Conservation (phyloP, 2,797 vertebrate genomes). For the Anguilla marmorata region DNA sequence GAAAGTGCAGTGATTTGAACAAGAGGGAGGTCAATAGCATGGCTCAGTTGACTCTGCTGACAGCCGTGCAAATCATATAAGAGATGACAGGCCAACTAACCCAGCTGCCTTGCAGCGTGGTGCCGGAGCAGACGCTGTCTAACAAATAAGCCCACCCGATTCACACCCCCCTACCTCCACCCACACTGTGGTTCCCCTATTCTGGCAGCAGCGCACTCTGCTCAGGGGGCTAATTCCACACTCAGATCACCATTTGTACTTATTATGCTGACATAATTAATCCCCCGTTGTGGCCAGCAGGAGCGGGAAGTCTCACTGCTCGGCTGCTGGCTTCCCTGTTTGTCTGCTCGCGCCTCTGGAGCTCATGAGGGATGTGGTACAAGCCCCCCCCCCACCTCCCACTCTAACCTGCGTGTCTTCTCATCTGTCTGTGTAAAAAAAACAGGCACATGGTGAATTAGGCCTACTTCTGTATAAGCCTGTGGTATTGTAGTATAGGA, state of each 20-base stretch:
- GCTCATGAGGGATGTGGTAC: background rate
- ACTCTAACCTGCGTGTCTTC: too few species aligned
- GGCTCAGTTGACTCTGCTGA: constrained; percentile 31
- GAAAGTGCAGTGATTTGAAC: constrained; percentile 42
- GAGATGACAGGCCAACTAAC: constrained; percentile 57
- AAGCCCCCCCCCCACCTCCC: background rate
- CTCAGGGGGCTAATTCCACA: constrained; percentile 77
- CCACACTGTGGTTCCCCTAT: constrained; percentile 49
- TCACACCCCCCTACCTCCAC: constrained; percentile 29
- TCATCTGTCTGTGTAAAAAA: too few species aligned
- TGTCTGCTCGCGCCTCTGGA: background rate
- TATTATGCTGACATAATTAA: constrained; percentile 82
- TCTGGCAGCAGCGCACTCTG: constrained; percentile 60
- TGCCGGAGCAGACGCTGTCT: constrained; percentile 45
- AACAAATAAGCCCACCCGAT: background rate
- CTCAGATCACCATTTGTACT: constrained; percentile 85
- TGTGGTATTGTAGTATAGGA: too few species aligned
- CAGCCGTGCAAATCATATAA: constrained; percentile 74
- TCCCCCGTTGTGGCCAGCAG: constrained; percentile 85
- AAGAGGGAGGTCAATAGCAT: background rate
- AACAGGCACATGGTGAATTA: too few species aligned
- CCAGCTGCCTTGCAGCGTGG: constrained; percentile 23
- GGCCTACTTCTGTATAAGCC: too few species aligned
- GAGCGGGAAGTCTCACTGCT: constrained; percentile 77
- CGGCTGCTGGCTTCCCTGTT: constrained; percentile 56